Percentiles rank a stretch among this genome's conserved stretches.
phyloP scores from a whole-genome alignment of 2,888 invertebrate genomes.

The Nymphalis polychloros region DNA sequence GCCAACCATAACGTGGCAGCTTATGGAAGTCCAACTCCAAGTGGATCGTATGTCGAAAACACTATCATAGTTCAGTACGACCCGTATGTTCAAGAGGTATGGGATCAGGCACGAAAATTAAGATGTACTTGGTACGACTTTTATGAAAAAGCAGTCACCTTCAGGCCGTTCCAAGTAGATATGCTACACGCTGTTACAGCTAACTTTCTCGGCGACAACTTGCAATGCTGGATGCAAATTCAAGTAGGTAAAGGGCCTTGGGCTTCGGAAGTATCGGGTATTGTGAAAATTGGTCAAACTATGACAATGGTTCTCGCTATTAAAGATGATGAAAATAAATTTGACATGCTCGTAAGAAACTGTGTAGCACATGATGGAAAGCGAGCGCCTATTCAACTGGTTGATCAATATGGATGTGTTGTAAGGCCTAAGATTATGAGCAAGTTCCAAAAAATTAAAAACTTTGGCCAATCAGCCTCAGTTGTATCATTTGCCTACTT shows the following conservation, averaged over 20 bases:
- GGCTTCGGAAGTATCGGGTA: conserved; percentile 98
- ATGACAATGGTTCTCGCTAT: conserved; percentile 98
- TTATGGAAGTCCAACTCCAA: conserved; percentile 93
- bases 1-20: conserved; percentile 92
- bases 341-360: conserved; percentile 96
- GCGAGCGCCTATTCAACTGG: conserved; percentile 94
- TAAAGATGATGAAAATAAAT: conserved; percentile 97
- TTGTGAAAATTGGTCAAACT: conserved; percentile 97
- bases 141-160: conserved; percentile 96
- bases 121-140: conserved; percentile 98
- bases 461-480: conserved; percentile 96
- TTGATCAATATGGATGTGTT: conserved; percentile 96
- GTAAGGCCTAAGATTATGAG: conserved; percentile 97
- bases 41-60: conserved; percentile 96
- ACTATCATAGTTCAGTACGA: conserved; percentile 97
- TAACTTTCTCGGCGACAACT: conserved; percentile 96
- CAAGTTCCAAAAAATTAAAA: conserved; percentile 97
- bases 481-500: conserved; percentile 97
- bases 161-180: conserved; percentile 97
- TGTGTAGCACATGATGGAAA: conserved; percentile 98
- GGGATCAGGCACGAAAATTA: conserved; percentile 96
- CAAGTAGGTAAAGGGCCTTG: conserved; percentile 98
- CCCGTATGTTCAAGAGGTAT: conserved; percentile 96
- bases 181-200: conserved; percentile 97
- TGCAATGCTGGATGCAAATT: conserved; percentile 99